Evolutionary conservation across 1,140 invertebrate species (phyloP).

Genomic region (Telenomus remus): DNA sequence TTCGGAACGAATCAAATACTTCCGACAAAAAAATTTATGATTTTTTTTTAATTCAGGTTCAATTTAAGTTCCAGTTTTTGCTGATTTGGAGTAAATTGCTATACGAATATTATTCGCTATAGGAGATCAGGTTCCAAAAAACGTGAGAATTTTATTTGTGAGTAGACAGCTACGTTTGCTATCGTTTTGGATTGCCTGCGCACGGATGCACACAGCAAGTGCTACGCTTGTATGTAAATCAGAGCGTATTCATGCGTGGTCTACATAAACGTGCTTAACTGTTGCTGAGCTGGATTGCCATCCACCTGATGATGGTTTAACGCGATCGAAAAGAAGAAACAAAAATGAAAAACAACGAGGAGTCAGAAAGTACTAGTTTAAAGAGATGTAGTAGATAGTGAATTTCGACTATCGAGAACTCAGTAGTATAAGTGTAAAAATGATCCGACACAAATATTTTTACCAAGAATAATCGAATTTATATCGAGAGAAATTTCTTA

Average conservation of each 20-base stretch:
- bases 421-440: too few relatives aligned
- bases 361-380: too few relatives aligned
- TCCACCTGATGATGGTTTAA: constrained; percentile 37
- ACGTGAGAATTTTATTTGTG: constrained; percentile 52
- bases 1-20: neutral
- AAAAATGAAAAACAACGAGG: constrained; percentile 1
- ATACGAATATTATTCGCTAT: too few relatives aligned
- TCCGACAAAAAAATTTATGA: too few relatives aligned
- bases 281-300: constrained; percentile 59
- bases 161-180: constrained; percentile 29
- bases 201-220: constrained; percentile 34
- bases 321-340: constrained; percentile 25
- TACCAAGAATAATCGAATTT: too few relatives aligned
- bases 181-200: constrained; percentile 51
- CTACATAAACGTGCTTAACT: constrained; percentile 26
- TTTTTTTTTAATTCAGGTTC: too few relatives aligned
- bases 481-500: too few relatives aligned
- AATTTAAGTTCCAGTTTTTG: too few relatives aligned
- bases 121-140: neutral
- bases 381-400: too few relatives aligned
- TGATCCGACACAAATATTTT: too few relatives aligned
- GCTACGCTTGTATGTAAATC: constrained; percentile 34
- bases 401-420: too few relatives aligned
- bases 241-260: constrained; percentile 45
- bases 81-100: constrained; percentile 6